A percentile compares a stretch with the other conserved stretches of the same genome.
Evolutionary conservation across 2,888 invertebrate genomes (phyloP).

Genomic region (Apomyelois bistriatella): DNA sequence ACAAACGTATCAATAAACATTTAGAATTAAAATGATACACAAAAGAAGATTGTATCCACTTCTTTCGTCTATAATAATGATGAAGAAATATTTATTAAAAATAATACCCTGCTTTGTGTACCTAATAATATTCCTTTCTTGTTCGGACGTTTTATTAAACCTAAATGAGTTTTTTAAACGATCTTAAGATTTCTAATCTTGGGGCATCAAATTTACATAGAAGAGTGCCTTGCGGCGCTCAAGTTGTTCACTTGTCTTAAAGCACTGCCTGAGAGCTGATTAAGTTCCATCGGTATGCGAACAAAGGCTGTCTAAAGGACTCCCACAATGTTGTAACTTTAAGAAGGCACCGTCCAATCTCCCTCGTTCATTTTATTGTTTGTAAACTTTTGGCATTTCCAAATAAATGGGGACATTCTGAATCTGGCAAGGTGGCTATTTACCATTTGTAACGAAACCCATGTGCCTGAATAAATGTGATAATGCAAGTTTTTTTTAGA

Average conservation of each 20-base stretch:
- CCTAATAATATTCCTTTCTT: too few species aligned
- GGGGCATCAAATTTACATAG: slow-evolving; percentile 2
- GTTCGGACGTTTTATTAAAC: too few species aligned
- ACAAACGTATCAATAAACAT: too few species aligned
- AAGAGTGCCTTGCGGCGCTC: not conserved
- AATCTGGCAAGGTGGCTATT: not conserved
- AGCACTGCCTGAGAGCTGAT: not conserved
- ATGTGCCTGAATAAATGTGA: too few species aligned
- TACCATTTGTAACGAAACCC: not conserved
- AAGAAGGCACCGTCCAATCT: not conserved
- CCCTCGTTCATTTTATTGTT: not conserved
- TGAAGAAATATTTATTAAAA: too few species aligned
- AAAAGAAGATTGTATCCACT: too few species aligned
- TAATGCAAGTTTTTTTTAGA: too few species aligned
- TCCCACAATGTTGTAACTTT: slow-evolving; percentile 4
- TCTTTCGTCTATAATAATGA: too few species aligned
- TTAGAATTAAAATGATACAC: too few species aligned
- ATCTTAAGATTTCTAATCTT: not conserved
- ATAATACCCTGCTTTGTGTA: too few species aligned
- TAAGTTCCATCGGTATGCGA: slow-evolving; percentile 11
- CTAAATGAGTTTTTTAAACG: not conserved
- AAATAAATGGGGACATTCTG: not conserved
- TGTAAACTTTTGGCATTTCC: not conserved
- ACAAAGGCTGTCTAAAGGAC: slow-evolving; percentile 3
- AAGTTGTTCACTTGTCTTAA: slow-evolving; percentile 2